Percentiles rank a stretch among this genome's conserved stretches.
These are phyloP conservation scores for Brenthis ino DNA, from an alignment of 2,888 invertebrate species.

Conservation along the genomic window DNA sequence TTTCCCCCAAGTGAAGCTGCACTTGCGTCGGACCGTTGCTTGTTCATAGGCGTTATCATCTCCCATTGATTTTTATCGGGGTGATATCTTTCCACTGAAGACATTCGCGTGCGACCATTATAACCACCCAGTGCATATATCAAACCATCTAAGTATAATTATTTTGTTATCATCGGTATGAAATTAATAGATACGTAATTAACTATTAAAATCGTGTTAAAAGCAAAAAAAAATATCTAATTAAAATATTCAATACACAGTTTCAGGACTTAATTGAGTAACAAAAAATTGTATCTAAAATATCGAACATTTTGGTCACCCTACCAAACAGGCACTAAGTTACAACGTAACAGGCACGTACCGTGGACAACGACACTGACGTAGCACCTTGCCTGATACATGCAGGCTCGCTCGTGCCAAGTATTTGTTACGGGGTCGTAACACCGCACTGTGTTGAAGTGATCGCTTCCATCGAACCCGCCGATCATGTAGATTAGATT, in stretches of 20 bases:
- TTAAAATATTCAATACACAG: no score
- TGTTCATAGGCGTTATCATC: slow-evolving; percentile 88
- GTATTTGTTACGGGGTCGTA: slow-evolving; percentile 89
- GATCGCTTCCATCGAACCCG: slow-evolving; percentile 90
- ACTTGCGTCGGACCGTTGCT: slow-evolving; percentile 89
- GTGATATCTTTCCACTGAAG: slow-evolving; percentile 90
- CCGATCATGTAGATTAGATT: slow-evolving; percentile 90
- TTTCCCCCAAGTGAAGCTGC: slow-evolving; percentile 86
- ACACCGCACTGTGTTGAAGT: slow-evolving; percentile 90
- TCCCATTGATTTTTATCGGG: slow-evolving; percentile 90
- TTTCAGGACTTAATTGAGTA: no score
- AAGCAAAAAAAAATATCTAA: no score
- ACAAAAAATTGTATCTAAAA: not conserved
- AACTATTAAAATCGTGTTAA: no score
- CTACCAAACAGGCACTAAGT: not conserved
- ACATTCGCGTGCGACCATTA: slow-evolving; percentile 89
- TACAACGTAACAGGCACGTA: slow-evolving; percentile 47
- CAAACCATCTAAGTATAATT: slow-evolving; percentile 75
- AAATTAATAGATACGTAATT: no score
- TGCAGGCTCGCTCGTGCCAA: slow-evolving; percentile 90
- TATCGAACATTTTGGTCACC: not conserved
- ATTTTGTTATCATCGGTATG: no score
- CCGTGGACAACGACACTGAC: slow-evolving; percentile 88
- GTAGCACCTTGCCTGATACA: slow-evolving; percentile 91
- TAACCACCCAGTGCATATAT: slow-evolving; percentile 93